These are phyloP conservation scores for Bembecia ichneumoniformis DNA, from an alignment of 2,888 invertebrate genomes.

Conservation along the genomic window DNA sequence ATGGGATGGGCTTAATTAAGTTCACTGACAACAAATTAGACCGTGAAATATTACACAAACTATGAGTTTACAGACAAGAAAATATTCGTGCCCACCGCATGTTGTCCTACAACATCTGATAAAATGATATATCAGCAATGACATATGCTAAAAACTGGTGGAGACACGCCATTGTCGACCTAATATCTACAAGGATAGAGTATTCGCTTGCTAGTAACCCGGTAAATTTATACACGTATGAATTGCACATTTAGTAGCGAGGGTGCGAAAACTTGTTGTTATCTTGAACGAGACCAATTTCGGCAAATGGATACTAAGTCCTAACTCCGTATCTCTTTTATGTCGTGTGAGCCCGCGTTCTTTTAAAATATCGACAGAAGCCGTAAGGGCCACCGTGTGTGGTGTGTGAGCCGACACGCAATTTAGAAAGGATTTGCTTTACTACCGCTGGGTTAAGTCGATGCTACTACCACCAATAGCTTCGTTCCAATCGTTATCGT, in stretches of 20 bases:
- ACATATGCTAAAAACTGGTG: conserved; percentile 45
- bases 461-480: background rate
- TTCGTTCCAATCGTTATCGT: too few relatives aligned
- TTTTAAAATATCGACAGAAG: conserved; percentile 66
- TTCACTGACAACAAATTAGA: background rate
- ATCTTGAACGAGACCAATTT: conserved; percentile 71
- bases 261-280: conserved; percentile 73
- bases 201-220: conserved; percentile 12
- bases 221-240: conserved; percentile 60
- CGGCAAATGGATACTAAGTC: conserved; percentile 73
- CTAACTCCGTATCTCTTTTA: conserved; percentile 69
- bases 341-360: conserved; percentile 47
- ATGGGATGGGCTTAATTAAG: too few relatives aligned
- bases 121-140: conserved; percentile 47
- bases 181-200: conserved; percentile 14
- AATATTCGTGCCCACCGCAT: background rate
- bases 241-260: conserved; percentile 68
- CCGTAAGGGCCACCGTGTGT: conserved; percentile 34
- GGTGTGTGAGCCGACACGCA: conserved; percentile 33
- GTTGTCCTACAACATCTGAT: conserved; percentile 53
- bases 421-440: conserved; percentile 66
- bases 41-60: background rate
- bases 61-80: background rate
- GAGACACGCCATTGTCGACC: conserved; percentile 13
- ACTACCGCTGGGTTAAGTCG: conserved; percentile 33